Evolutionary conservation across 2,113 vertebrate genomes (phyloP).

Genomic region (Phylloscopus trochilus): DNA sequence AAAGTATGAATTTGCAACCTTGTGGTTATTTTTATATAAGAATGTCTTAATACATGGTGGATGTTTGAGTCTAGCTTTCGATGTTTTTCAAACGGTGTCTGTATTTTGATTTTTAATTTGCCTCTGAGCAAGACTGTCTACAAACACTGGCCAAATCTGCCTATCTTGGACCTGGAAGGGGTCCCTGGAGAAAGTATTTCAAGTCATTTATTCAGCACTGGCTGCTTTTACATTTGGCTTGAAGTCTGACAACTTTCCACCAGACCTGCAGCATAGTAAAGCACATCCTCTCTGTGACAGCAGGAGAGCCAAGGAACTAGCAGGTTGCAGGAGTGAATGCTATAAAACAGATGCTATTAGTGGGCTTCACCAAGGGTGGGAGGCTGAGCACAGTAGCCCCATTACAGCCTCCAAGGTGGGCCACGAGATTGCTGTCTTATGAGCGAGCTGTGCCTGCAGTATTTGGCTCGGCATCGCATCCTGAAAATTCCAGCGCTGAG

Average conservation of each 20-base stretch:
- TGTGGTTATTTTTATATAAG: slow-evolving; percentile 80
- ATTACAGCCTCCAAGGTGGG: slow-evolving; percentile 71
- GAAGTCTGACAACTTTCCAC: slow-evolving; percentile 71
- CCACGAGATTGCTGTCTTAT: slow-evolving; percentile 59
- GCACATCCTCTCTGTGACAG: slow-evolving; percentile 68
- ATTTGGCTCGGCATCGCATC: slow-evolving; percentile 57
- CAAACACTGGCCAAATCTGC: slow-evolving; percentile 71
- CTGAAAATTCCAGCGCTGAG: slow-evolving; percentile 64
- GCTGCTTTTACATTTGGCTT: slow-evolving; percentile 70
- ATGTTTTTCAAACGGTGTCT: slow-evolving; percentile 77
- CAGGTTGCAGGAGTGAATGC: slow-evolving; percentile 72
- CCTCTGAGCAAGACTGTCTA: slow-evolving; percentile 73
- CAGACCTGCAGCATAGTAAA: slow-evolving; percentile 74
- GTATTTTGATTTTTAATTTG: slow-evolving; percentile 79
- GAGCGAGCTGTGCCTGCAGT: slow-evolving; percentile 61
- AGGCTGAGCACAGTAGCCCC: slow-evolving; percentile 69
- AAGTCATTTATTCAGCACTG: slow-evolving; percentile 74
- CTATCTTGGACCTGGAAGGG: slow-evolving; percentile 72
- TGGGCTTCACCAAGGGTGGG: slow-evolving; percentile 61
- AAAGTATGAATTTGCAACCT: slow-evolving; percentile 79
- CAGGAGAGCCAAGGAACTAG: slow-evolving; percentile 53
- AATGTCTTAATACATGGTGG: slow-evolving; percentile 76
- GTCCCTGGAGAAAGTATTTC: slow-evolving; percentile 75
- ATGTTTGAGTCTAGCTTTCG: slow-evolving; percentile 75
- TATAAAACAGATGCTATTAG: slow-evolving; percentile 75